phyloP scores from a whole-genome alignment of 2,888 invertebrate genomes.

The Drosophila setosimentum region DNA sequence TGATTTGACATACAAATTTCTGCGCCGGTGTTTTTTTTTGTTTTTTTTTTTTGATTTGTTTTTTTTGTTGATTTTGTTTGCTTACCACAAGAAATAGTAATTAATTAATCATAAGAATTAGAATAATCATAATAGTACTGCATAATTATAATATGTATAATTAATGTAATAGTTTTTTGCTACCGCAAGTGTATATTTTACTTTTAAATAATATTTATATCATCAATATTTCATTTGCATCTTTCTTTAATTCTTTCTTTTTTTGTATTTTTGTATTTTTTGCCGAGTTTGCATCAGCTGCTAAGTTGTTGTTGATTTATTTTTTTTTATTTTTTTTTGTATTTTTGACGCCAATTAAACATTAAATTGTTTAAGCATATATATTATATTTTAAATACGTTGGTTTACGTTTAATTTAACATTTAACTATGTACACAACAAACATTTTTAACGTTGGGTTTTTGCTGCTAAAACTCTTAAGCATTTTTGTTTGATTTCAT shows the following conservation, averaged over 20 bases:
- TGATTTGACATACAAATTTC: conserved; percentile 80
- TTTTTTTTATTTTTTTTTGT: conserved; percentile 29
- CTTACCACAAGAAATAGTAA: conserved; percentile 75
- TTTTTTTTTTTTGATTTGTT: conserved; percentile 39
- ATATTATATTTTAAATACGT: conserved; percentile 57
- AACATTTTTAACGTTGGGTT: conserved; percentile 81
- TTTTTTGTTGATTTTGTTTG: conserved; percentile 53
- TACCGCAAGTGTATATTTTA: conserved; percentile 71
- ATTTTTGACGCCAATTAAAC: conserved; percentile 70
- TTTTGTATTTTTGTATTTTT: conserved; percentile 35
- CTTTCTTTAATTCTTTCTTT: conserved; percentile 26
- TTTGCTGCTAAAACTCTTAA: conserved; percentile 67
- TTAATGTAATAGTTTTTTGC: conserved; percentile 80
- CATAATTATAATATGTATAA: conserved; percentile 73
- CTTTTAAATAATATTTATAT: conserved; percentile 71
- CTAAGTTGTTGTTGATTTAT: conserved; percentile 52
- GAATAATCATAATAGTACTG: conserved; percentile 78
- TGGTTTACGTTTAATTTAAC: conserved; percentile 65
- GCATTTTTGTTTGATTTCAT: conserved; percentile 59
- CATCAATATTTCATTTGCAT: conserved; percentile 43
- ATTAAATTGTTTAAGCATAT: conserved; percentile 70
- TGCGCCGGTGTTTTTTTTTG: conserved; percentile 67
- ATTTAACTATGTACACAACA: conserved; percentile 81
- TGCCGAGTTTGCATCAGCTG: conserved; percentile 30
- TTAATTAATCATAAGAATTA: conserved; percentile 80